Evolutionary conservation across 2,797 vertebrate genomes (phyloP), one percentile per base, ranked within the genome.

Genomic region (Mallotus villosus): DNA sequence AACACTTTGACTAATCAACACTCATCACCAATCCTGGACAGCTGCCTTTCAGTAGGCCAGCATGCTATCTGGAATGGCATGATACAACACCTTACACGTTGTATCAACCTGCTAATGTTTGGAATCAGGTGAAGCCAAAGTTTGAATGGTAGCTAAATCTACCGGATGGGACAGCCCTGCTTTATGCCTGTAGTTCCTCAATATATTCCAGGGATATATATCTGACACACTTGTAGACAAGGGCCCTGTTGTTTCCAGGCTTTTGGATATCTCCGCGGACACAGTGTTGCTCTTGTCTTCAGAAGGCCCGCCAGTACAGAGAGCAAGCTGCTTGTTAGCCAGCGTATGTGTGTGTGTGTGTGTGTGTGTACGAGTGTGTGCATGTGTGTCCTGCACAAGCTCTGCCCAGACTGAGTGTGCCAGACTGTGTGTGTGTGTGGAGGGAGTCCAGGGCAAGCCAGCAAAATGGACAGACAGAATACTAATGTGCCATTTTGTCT

Each of bases 401-500:
- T 32, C 34, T 22, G n/a, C 24, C 24, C 59, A 61, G 21, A 24
- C 29, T 11, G 17, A 21, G 58, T 22, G 22, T 14, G 58, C 9
- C 4, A 5, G 46, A 17, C 2, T 24, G 63, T 37, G n/a, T 32
- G 27, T n/a, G 34, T 32, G 22, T 41, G n/a, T 66, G 41, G 66
- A 68, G 72, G 25, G 25, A 24, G 11, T 24, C 11, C 11, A 46
- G 66, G 21, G n/a, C 34, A 5, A 55, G n/a, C 22, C n/a, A 72
- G 12, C 37, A 46, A 41, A 46, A 37, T 14, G 24, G 16, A 63
- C 8, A n/a, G 62, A 11, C 37, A 25, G 63, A 59, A 72, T 72
- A 65, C 27, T 67, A 67, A 73, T 73, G 55, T 60, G 55, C 24
- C 55, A 49, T 67, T 73, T 34, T 60, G 64, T 67, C 55, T 51